These are phyloP conservation scores for Dynastes grantii DNA, from an alignment of 2,888 invertebrate genomes.

Conservation along the genomic window DNA sequence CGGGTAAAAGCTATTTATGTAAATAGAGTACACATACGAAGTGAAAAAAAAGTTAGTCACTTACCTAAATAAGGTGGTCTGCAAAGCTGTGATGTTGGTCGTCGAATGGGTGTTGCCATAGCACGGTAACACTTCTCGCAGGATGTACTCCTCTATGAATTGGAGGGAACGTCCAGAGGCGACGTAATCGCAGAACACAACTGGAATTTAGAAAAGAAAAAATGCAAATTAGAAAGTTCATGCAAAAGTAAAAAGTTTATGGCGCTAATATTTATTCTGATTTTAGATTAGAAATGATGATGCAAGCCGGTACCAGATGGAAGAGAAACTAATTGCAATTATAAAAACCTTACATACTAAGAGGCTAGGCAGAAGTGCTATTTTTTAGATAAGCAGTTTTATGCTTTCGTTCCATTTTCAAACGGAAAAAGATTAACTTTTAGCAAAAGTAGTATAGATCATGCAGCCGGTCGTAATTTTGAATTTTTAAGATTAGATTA, in stretches of 20 bases:
- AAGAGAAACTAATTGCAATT: too few relatives aligned
- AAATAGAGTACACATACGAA: not conserved
- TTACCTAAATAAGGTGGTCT: conserved; percentile 90
- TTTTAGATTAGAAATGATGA: too few relatives aligned
- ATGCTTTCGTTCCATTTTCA: too few relatives aligned
- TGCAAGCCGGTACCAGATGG: too few relatives aligned
- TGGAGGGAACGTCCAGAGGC: conserved; percentile 88
- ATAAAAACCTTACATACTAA: too few relatives aligned
- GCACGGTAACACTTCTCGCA: conserved; percentile 84
- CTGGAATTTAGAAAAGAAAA: conserved; percentile 71
- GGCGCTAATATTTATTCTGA: too few relatives aligned
- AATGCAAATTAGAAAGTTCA: conserved; percentile 39
- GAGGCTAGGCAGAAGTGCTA: too few relatives aligned
- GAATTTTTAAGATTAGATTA: too few relatives aligned
- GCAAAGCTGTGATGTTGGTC: conserved; percentile 87
- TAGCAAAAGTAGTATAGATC: too few relatives aligned
- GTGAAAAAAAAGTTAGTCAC: conserved; percentile 37
- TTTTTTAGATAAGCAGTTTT: too few relatives aligned
- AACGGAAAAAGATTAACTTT: too few relatives aligned
- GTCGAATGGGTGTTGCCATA: conserved; percentile 89
- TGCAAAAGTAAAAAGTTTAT: not conserved
- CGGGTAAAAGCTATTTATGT: not conserved
- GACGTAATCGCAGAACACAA: conserved; percentile 90
- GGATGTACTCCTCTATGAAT: conserved; percentile 89
- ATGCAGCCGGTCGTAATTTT: too few relatives aligned